Conservation (phyloP, 2,888 invertebrate species). For the Cephus spinipes region DNA sequence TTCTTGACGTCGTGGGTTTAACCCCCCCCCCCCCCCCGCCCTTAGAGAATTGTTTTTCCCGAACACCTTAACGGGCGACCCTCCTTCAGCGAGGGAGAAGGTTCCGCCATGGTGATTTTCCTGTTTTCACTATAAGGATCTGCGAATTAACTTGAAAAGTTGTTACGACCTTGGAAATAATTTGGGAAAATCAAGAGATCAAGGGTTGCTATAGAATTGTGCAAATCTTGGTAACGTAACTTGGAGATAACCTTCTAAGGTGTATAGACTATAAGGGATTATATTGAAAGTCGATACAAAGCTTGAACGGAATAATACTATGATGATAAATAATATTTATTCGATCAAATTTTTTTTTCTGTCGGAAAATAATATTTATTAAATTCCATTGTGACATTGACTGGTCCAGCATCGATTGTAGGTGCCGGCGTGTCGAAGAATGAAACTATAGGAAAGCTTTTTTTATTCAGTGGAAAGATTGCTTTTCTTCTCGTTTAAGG, state of each 20-base stretch:
- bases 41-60: background rate
- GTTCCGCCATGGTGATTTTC: background rate
- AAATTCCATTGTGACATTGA: background rate
- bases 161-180: background rate
- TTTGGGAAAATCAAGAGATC: background rate
- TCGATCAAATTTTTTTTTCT: no score
- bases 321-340: background rate
- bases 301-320: background rate
- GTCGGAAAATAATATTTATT: background rate
- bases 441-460: background rate
- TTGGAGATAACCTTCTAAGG: background rate
- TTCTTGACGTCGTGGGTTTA: background rate
- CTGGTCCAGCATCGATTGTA: background rate
- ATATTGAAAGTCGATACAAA: background rate
- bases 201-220: background rate
- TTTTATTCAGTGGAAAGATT: background rate
- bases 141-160: background rate
- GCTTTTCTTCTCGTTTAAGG: background rate
- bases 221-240: background rate
- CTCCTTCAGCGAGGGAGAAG: background rate
- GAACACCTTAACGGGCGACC: background rate
- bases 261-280: no score
- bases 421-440: background rate
- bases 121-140: background rate
- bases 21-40: no score